Evolutionary conservation across 2,797 vertebrate genomes (phyloP).

Genomic region (Emydoidea blandingii): DNA sequence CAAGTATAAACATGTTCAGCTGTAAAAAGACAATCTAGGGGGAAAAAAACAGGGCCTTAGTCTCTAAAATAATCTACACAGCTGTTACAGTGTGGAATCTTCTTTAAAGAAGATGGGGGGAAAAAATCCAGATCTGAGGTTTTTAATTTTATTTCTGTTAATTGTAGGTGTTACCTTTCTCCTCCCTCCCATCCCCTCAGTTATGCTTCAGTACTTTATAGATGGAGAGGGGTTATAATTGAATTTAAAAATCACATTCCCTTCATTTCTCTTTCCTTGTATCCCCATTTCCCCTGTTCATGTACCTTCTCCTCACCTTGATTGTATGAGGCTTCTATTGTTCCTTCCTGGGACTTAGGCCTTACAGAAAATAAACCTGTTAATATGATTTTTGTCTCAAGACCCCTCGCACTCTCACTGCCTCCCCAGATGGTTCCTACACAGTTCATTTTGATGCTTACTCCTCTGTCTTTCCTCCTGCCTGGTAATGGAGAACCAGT

Average conservation of each 20-base stretch:
- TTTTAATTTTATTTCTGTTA: not conserved
- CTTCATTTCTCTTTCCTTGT: not conserved
- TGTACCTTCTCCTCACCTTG: not conserved
- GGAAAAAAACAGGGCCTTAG: not conserved
- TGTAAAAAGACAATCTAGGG: not conserved
- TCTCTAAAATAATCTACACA: not conserved
- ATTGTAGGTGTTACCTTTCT: not conserved
- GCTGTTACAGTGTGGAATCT: not conserved
- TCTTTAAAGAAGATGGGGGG: not conserved
- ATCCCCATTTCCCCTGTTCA: not conserved
- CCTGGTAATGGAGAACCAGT: not conserved
- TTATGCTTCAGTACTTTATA: not conserved
- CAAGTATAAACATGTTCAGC: fast-evolving
- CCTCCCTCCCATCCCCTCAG: not conserved
- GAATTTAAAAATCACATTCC: not conserved
- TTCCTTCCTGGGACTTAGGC: not conserved
- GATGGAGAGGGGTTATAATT: not conserved
- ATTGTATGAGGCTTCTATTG: slow-evolving; percentile 15
- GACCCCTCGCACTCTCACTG: not conserved
- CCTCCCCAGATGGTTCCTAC: not conserved
- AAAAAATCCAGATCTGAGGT: not conserved
- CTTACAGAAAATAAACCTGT: not conserved
- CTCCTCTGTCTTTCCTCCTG: not conserved
- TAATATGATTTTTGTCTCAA: not conserved
- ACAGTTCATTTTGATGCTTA: not conserved